Evolutionary conservation across 2,113 vertebrate genomes (phyloP).

Genomic region (Epinephelus moara): DNA sequence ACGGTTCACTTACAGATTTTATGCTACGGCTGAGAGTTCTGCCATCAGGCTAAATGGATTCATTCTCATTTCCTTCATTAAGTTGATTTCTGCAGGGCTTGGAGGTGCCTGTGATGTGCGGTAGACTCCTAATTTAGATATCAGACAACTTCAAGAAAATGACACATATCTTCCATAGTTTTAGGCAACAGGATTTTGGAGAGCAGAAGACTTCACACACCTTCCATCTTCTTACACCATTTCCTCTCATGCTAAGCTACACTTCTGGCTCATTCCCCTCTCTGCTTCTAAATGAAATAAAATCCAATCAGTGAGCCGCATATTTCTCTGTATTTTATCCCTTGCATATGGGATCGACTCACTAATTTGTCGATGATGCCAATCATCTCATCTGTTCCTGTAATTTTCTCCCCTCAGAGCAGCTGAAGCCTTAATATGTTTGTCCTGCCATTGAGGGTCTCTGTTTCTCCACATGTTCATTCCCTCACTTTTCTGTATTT

Average conservation of each 20-base stretch:
- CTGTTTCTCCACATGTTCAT: background rate
- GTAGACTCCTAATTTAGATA: background rate
- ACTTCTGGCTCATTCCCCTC: background rate
- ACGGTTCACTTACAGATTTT: background rate
- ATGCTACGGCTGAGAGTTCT: background rate
- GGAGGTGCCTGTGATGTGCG: background rate
- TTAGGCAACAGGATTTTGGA: background rate
- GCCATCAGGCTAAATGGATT: background rate
- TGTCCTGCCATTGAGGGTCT: background rate
- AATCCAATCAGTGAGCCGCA: background rate
- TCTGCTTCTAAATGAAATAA: background rate
- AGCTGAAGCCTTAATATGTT: background rate
- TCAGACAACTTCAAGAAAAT: background rate
- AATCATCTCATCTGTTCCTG: background rate
- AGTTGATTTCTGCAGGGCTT: background rate
- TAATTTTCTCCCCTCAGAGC: background rate
- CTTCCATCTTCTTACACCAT: background rate
- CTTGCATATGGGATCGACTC: background rate
- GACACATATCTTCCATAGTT: background rate
- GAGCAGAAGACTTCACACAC: background rate
- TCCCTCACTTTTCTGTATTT: too few relatives aligned
- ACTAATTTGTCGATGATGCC: too few relatives aligned
- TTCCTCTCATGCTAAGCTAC: background rate
- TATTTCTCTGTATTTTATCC: background rate
- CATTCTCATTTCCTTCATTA: background rate